A percentile compares a stretch with the other conserved stretches of the same genome.
phyloP scores from a whole-genome alignment of 2,113 vertebrate species.

The Danio rerio region GRCz12tu NC_133182.1:18839501-18840000 shows the following conservation, averaged over 20 bases:
- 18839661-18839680: slow-evolving; percentile 45
- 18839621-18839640: slow-evolving; percentile 24
- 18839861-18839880: slow-evolving; percentile 65
- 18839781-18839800: slow-evolving; percentile 64
- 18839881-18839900: slow-evolving; percentile 57
- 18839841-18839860: slow-evolving; percentile 63
- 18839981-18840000: slow-evolving; percentile 26
- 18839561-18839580: slow-evolving; percentile 1
- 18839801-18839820: slow-evolving; percentile 65
- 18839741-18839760: slow-evolving; percentile 31
- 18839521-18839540: slow-evolving; percentile 8
- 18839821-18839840: slow-evolving; percentile 56
- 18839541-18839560: slow-evolving; percentile 12
- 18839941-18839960: slow-evolving; percentile 54
- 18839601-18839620: slow-evolving; percentile 10
- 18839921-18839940: slow-evolving; percentile 59
- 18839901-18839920: slow-evolving; percentile 68
- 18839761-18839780: slow-evolving; percentile 53
- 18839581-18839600: slow-evolving; percentile 25
- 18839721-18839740: background rate
- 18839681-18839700: slow-evolving; percentile 54
- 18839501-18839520: slow-evolving; percentile 28
- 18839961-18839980: slow-evolving; percentile 17
- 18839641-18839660: slow-evolving; percentile 34
- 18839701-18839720: slow-evolving; percentile 15